Conservation (phyloP, 2,113 vertebrate genomes). For the Syrrhaptes paradoxus region DNA sequence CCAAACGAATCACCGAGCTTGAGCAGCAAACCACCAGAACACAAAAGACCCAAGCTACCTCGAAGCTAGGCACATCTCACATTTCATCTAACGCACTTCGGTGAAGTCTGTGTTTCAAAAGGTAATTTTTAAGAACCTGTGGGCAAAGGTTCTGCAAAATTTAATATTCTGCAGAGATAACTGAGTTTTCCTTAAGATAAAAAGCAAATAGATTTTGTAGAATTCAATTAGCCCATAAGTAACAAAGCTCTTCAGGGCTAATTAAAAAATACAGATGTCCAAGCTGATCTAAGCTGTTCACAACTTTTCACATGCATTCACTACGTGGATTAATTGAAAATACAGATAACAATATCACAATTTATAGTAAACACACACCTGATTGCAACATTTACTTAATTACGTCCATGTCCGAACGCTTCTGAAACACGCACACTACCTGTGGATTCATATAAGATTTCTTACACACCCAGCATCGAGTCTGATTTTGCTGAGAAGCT, state of each 20-base stretch:
- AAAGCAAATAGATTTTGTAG: background rate
- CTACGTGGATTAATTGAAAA: background rate
- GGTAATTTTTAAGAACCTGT: background rate
- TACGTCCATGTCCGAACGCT: rapidly evolving
- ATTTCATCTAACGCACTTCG: background rate
- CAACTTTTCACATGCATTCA: background rate
- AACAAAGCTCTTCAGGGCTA: background rate
- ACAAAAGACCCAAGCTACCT: background rate
- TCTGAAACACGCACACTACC: background rate
- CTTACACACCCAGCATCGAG: background rate
- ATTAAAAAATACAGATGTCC: background rate
- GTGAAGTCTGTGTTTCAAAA: background rate
- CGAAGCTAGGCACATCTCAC: background rate
- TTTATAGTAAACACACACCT: background rate
- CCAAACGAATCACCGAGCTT: background rate
- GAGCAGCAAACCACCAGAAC: background rate
- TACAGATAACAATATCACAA: rapidly evolving
- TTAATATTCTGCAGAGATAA: background rate
- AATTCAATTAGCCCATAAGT: background rate
- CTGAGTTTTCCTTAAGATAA: background rate
- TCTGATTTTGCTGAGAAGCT: background rate
- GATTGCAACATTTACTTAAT: background rate
- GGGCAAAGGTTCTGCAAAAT: background rate
- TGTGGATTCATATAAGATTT: background rate
- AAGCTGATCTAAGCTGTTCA: background rate